These are phyloP conservation scores for Huso huso DNA, from an alignment of 2,797 vertebrate species.

Conservation along the genomic window DNA sequence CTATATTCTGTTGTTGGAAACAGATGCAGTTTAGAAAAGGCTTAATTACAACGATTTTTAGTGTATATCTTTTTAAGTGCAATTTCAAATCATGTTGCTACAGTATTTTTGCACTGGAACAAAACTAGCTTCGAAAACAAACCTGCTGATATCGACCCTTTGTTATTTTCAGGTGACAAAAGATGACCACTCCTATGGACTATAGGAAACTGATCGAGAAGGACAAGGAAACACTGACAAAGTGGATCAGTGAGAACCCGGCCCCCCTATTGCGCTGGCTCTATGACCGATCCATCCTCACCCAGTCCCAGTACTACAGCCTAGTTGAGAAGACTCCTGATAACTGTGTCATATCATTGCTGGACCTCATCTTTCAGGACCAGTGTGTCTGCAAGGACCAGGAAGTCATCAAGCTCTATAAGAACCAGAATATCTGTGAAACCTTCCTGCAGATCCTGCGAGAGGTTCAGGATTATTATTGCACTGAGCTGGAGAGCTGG, in stretches of 20 bases:
- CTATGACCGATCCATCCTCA: slow-evolving; percentile 36
- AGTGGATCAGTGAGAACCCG: slow-evolving; percentile 45
- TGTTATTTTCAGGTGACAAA: too few species aligned
- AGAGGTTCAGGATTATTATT: slow-evolving; percentile 22
- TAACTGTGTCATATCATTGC: slow-evolving; percentile 39
- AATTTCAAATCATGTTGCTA: too few species aligned
- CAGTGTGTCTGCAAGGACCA: slow-evolving; percentile 5
- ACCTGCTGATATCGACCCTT: too few species aligned
- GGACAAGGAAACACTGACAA: slow-evolving; percentile 35
- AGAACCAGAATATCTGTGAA: slow-evolving; percentile 28
- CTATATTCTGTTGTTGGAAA: too few species aligned
- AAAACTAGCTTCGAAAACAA: too few species aligned
- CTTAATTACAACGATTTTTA: too few species aligned
- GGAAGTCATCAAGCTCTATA: too few species aligned
- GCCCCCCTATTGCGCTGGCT: slow-evolving; percentile 48
- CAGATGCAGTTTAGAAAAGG: too few species aligned
- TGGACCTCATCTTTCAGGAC: slow-evolving; percentile 37
- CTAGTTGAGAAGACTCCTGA: slow-evolving; percentile 44
- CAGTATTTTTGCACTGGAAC: too few species aligned
- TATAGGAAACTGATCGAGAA: too few species aligned
- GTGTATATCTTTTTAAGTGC: too few species aligned
- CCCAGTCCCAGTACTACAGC: slow-evolving; percentile 33
- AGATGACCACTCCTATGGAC: too few species aligned
- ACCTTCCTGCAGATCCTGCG: slow-evolving; percentile 22
- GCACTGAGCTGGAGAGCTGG: slow-evolving; percentile 23